Percentiles rank a stretch among this genome's conserved stretches.
phyloP scores from a whole-genome alignment of 1,140 invertebrate genomes.

The Drosophila seguyi region DNA sequence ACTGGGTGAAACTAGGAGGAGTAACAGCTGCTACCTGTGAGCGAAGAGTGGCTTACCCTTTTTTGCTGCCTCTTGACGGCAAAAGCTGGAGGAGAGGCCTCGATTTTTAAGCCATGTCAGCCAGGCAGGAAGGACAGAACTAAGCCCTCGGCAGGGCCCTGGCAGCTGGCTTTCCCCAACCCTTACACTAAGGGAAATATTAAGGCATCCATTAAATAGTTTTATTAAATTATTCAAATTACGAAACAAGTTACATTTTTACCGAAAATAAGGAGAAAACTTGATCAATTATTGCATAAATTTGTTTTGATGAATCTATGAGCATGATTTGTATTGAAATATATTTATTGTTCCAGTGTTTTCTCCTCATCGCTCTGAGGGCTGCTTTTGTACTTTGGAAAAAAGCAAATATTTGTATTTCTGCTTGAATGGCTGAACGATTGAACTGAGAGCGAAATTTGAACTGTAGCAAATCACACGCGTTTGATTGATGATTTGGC shows the following conservation, averaged over 20 bases:
- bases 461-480: constrained; percentile 81
- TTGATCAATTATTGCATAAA: background rate
- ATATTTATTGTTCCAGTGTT: constrained; percentile 5
- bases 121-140: constrained; percentile 57
- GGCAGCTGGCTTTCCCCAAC: constrained; percentile 17
- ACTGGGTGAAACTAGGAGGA: constrained; percentile 14
- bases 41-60: constrained; percentile 64
- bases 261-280: background rate
- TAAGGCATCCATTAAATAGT: background rate
- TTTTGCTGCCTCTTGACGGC: constrained; percentile 36
- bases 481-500: constrained; percentile 82
- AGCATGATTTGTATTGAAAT: background rate
- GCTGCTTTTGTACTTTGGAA: constrained; percentile 70
- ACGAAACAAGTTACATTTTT: background rate
- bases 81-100: constrained; percentile 44
- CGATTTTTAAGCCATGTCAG: constrained; percentile 79
- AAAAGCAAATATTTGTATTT: constrained; percentile 82
- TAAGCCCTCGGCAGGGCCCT: constrained; percentile 33
- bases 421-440: constrained; percentile 80
- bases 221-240: fast-evolving
- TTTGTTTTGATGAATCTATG: background rate
- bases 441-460: constrained; percentile 81
- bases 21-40: constrained; percentile 64
- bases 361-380: background rate
- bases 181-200: constrained; percentile 2